Conservation (phyloP, 2,113 vertebrate species). For the Chitala chitala region DNA sequence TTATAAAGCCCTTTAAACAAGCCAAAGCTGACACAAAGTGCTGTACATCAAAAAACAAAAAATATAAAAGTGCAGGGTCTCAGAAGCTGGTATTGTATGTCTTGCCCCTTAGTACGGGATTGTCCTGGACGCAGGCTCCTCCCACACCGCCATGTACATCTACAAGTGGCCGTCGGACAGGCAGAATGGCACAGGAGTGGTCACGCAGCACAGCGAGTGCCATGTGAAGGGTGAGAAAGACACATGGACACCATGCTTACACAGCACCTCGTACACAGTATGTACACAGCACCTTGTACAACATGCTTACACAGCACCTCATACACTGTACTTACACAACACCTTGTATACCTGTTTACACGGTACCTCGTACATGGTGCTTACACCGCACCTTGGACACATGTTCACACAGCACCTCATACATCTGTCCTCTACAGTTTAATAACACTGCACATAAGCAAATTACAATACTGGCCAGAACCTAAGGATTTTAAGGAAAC, state of each 20-base stretch:
- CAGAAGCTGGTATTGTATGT: no score
- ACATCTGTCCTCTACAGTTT: not conserved
- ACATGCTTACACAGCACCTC: not conserved
- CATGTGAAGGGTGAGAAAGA: slow-evolving; percentile 57
- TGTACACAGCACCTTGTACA: not conserved
- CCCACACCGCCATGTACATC: slow-evolving; percentile 76
- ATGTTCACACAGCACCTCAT: not conserved
- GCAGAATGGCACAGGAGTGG: slow-evolving; percentile 74
- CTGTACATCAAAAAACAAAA: no score
- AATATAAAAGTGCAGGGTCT: no score
- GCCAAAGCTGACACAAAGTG: no score
- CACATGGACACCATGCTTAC: not conserved
- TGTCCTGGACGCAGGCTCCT: slow-evolving; percentile 84
- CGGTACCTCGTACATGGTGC: not conserved
- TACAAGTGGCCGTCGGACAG: slow-evolving; percentile 80
- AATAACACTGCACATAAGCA: not conserved
- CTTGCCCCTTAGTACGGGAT: slow-evolving; percentile 70
- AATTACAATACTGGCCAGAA: not conserved
- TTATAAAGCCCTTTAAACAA: no score
- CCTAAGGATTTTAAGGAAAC: not conserved
- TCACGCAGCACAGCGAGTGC: slow-evolving; percentile 75
- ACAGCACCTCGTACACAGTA: not conserved
- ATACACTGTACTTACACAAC: not conserved
- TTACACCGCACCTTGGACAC: not conserved
- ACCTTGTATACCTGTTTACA: not conserved